Percentiles rank a stretch among this genome's conserved stretches.
These are phyloP conservation scores for Amblyteles armatorius DNA, from an alignment of 2,888 invertebrate genomes.

Conservation along the genomic window DNA sequence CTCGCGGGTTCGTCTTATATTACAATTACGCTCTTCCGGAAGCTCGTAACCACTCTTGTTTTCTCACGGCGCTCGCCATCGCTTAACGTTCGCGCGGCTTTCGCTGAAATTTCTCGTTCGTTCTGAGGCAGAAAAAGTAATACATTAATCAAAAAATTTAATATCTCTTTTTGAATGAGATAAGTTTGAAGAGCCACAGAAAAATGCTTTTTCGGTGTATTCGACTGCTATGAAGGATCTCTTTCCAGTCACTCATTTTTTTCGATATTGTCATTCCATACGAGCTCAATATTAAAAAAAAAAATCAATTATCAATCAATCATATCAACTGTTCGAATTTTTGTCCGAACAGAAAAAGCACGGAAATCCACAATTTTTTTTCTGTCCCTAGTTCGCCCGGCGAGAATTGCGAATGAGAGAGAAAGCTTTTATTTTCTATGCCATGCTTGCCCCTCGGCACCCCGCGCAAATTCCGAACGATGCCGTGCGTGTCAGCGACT, in stretches of 20 bases:
- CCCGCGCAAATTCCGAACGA: slow-evolving; percentile 27
- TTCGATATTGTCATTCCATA: background rate
- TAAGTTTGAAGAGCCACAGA: background rate
- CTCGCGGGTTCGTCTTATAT: slow-evolving; percentile 29
- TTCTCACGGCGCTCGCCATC: slow-evolving; percentile 22
- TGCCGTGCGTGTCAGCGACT: slow-evolving; percentile 40
- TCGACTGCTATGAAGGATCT: background rate
- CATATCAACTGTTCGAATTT: background rate
- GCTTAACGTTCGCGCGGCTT: slow-evolving; percentile 24
- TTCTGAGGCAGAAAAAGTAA: background rate
- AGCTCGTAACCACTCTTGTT: slow-evolving; percentile 23
- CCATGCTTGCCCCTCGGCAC: slow-evolving; percentile 1
- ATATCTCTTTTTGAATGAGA: background rate
- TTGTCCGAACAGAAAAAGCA: slow-evolving; percentile 1
- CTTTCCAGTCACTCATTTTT: background rate
- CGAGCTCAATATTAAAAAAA: background rate
- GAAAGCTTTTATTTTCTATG: slow-evolving; percentile 46
- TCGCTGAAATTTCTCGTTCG: slow-evolving; percentile 18
- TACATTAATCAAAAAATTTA: background rate
- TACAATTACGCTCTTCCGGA: slow-evolving; percentile 52
- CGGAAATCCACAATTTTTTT: background rate
- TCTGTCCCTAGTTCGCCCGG: background rate
- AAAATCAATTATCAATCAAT: slow-evolving; percentile 3
- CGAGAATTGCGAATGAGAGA: slow-evolving; percentile 39
- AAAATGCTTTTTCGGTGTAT: background rate